These are phyloP conservation scores for Potorous gilbertii DNA, from an alignment of 2,797 vertebrate species.

Conservation along the genomic window DNA sequence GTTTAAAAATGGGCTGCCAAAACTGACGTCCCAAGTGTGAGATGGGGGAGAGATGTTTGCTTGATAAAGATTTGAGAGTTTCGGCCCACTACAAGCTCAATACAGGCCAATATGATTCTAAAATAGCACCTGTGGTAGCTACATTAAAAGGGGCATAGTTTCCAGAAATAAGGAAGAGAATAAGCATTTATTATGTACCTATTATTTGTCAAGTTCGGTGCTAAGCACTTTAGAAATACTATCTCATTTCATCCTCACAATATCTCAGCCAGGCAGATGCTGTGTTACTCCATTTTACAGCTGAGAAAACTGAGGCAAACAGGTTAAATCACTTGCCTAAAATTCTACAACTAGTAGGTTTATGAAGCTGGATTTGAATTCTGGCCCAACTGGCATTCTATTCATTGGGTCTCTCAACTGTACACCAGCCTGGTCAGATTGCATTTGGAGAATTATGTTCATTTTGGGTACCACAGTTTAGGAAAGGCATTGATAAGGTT, in stretches of 20 bases:
- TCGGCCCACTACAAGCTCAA: neutral
- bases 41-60: neutral
- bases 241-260: neutral
- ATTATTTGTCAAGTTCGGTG: neutral
- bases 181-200: neutral
- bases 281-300: neutral
- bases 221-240: neutral
- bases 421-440: neutral
- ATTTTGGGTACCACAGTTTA: neutral
- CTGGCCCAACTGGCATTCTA: neutral
- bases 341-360: neutral
- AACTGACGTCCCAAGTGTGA: neutral
- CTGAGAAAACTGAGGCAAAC: neutral
- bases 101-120: neutral
- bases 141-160: neutral
- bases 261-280: neutral
- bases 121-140: neutral
- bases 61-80: neutral
- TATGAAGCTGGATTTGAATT: neutral
- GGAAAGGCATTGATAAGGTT: neutral
- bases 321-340: neutral
- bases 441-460: neutral
- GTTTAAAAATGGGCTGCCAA: neutral
- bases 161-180: neutral
- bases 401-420: neutral